These are phyloP conservation scores for Rhizomys pruinosus DNA, from an alignment of 2,113 vertebrate species.

Conservation along the genomic window DNA sequence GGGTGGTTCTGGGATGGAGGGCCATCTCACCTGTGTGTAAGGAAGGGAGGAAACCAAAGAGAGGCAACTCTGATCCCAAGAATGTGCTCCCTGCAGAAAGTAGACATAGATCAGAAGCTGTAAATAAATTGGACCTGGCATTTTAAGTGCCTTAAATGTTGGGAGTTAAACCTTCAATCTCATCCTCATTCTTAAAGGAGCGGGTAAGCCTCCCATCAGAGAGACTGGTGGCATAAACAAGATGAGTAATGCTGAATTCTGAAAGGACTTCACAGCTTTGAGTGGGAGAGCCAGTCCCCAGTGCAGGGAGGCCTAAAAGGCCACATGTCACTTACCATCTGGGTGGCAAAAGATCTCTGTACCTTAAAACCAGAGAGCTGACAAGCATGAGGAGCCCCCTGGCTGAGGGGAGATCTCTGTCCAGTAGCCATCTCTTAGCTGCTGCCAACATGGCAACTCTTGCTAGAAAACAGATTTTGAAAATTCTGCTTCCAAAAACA, in stretches of 20 bases:
- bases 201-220: conserved; percentile 74
- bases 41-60: not conserved
- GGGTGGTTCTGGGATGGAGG: not conserved
- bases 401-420: not conserved
- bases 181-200: conserved; percentile 83
- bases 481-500: not conserved
- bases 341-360: conserved; percentile 50
- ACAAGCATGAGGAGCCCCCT: conserved; percentile 7
- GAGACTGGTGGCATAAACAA: conserved; percentile 81
- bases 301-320: conserved; percentile 38
- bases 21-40: not conserved
- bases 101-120: conserved; percentile 77
- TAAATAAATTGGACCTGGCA: conserved; percentile 85
- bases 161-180: conserved; percentile 81
- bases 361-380: conserved; percentile 14
- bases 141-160: conserved; percentile 83
- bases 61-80: not conserved
- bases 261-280: conserved; percentile 41
- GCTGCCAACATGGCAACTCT: not conserved
- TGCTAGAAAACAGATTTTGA: not conserved
- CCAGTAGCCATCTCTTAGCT: not conserved
- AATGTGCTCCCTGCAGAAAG: conserved; percentile 64
- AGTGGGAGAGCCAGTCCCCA: conserved; percentile 28
- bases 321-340: conserved; percentile 58
- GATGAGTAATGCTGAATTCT: conserved; percentile 72